A percentile compares a stretch with the other conserved stretches of the same genome.
These are phyloP conservation scores for Nomada goodeniana DNA, from an alignment of 2,888 invertebrate species.

Conservation along the genomic window DNA sequence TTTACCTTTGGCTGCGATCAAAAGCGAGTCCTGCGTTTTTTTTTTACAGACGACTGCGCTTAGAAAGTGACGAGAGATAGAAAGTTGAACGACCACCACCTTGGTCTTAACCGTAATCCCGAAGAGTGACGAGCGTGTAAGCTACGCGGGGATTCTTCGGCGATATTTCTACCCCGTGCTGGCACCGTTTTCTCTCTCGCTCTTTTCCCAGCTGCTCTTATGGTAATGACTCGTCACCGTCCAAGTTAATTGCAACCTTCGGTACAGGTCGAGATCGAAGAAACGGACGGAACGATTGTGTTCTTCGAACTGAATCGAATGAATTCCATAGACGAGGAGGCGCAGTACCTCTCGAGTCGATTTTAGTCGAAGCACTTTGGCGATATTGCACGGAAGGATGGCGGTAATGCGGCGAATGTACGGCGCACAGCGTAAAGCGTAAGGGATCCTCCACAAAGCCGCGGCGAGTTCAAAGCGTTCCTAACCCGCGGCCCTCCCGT, in stretches of 20 bases:
- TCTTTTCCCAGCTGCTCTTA: background rate
- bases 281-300: background rate
- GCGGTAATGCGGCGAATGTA: slow-evolving; percentile 56
- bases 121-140: slow-evolving; percentile 50
- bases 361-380: slow-evolving; percentile 82
- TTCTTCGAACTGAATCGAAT: background rate
- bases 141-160: slow-evolving; percentile 23
- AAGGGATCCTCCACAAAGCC: slow-evolving; percentile 79
- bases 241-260: no score
- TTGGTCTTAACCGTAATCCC: slow-evolving; percentile 46
- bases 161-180: background rate
- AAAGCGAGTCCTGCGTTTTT: slow-evolving; percentile 37
- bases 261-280: no score
- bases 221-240: no score
- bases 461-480: slow-evolving; percentile 80
- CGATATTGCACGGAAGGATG: slow-evolving; percentile 78
- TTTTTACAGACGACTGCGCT: slow-evolving; percentile 48
- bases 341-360: slow-evolving; percentile 76
- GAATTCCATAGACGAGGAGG: background rate
- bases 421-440: slow-evolving; percentile 55
- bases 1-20: slow-evolving; percentile 33
- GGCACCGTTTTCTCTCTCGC: no score
- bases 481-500: slow-evolving; percentile 50
- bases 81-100: slow-evolving; percentile 52
- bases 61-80: slow-evolving; percentile 21